phyloP scores from a whole-genome alignment of 2,888 invertebrate species.

The Callyntrura sp. region DNA sequence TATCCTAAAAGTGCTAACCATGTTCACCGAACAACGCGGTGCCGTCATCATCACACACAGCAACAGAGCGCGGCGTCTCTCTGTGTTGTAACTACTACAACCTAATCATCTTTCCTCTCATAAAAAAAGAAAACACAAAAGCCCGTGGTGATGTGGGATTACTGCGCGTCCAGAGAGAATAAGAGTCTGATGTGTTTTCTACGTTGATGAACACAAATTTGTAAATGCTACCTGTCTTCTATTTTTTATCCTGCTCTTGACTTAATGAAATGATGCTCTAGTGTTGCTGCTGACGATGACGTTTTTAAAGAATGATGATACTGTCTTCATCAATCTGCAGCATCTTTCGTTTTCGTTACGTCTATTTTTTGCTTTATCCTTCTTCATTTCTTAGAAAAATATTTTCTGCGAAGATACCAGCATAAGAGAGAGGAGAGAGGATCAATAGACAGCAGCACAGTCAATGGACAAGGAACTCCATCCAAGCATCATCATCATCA shows the following conservation, averaged over 20 bases:
- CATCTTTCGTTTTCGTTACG: neutral
- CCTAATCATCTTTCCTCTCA: conserved; percentile 30
- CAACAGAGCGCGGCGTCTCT: neutral
- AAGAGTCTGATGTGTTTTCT: neutral
- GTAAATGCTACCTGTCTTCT: conserved; percentile 14
- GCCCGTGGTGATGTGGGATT: neutral
- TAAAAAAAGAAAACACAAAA: neutral
- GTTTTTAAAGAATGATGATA: neutral
- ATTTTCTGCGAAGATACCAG: conserved; percentile 1
- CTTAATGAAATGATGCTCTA: neutral
- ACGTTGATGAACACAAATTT: neutral
- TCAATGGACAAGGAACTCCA: neutral
- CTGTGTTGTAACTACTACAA: neutral
- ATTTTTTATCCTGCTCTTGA: neutral
- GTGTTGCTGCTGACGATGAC: neutral
- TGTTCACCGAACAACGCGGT: neutral
- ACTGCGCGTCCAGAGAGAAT: neutral
- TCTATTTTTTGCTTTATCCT: neutral
- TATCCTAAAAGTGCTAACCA: neutral
- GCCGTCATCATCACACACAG: conserved; percentile 20
- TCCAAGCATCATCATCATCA: neutral
- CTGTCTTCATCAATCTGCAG: neutral
- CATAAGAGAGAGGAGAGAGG: neutral
- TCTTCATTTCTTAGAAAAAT: neutral
- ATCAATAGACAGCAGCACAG: neutral